These are phyloP conservation scores for Cyclopterus lumpus DNA, from an alignment of 2,797 vertebrate genomes.

Conservation along the genomic window DNA sequence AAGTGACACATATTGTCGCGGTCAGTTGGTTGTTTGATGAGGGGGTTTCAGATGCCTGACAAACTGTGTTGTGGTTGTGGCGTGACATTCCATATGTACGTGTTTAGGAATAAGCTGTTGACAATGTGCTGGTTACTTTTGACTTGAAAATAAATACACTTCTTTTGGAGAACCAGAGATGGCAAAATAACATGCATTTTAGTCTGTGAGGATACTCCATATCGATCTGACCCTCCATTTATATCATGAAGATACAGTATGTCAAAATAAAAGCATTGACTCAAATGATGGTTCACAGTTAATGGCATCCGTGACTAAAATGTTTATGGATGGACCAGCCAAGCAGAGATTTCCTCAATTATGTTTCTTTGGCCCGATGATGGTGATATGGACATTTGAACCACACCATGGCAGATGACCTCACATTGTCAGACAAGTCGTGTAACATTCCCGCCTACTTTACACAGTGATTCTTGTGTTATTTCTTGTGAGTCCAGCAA, in stretches of 20 bases:
- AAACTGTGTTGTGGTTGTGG: background rate
- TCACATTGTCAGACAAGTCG: background rate
- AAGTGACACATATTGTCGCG: background rate
- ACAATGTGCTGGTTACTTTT: background rate
- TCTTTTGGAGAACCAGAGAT: background rate
- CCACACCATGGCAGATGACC: background rate
- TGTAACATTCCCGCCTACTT: background rate
- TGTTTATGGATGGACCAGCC: too few relatives aligned
- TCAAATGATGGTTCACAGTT: background rate
- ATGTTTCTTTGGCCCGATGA: background rate
- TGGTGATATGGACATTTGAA: background rate
- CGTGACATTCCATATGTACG: background rate
- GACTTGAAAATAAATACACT: background rate
- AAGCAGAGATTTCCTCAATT: too few relatives aligned
- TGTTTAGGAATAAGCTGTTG: background rate
- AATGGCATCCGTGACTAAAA: too few relatives aligned
- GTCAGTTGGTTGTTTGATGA: too few relatives aligned
- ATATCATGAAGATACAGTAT: background rate
- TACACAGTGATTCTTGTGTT: background rate
- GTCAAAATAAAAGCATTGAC: background rate
- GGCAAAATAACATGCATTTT: background rate
- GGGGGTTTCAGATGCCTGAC: background rate
- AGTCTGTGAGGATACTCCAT: background rate
- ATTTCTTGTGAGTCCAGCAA: background rate
- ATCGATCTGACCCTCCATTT: background rate